Evolutionary conservation across 1,140 invertebrate species (phyloP).

Genomic region (Melitaea cinxia): DNA sequence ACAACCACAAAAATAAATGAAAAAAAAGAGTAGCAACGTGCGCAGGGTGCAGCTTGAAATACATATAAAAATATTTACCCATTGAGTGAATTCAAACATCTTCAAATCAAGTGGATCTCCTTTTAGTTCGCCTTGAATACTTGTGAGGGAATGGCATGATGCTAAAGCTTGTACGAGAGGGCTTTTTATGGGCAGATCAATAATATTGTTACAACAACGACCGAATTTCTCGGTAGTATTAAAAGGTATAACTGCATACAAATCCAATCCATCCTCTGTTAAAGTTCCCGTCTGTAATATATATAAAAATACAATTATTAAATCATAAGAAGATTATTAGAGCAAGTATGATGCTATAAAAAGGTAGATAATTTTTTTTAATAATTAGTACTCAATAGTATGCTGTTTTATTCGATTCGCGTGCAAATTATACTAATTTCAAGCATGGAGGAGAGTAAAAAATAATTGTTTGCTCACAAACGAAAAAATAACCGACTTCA

Average conservation of each 20-base stretch:
- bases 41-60: background rate
- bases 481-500: too few relatives aligned
- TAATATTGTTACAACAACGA: slow-evolving; percentile 82
- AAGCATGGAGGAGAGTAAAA: too few relatives aligned
- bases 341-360: background rate
- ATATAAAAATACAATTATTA: slow-evolving; percentile 22
- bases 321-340: background rate
- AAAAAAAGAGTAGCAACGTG: too few relatives aligned
- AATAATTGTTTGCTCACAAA: too few relatives aligned
- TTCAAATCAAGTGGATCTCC: slow-evolving; percentile 94
- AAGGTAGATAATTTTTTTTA: background rate
- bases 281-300: slow-evolving; percentile 92
- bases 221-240: slow-evolving; percentile 81
- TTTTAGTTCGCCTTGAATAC: slow-evolving; percentile 88
- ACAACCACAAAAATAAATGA: too few relatives aligned
- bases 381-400: too few relatives aligned
- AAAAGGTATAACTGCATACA: slow-evolving; percentile 91
- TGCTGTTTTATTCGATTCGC: too few relatives aligned
- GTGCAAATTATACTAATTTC: too few relatives aligned
- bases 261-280: slow-evolving; percentile 96
- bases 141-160: slow-evolving; percentile 91
- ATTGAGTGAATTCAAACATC: slow-evolving; percentile 94
- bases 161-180: slow-evolving; percentile 86
- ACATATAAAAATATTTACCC: slow-evolving; percentile 78
- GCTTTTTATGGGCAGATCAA: slow-evolving; percentile 71